Base-by-base conservation (phyloP, 2,888 invertebrate genomes). In the Heteromyza rotundicornis region DNA sequence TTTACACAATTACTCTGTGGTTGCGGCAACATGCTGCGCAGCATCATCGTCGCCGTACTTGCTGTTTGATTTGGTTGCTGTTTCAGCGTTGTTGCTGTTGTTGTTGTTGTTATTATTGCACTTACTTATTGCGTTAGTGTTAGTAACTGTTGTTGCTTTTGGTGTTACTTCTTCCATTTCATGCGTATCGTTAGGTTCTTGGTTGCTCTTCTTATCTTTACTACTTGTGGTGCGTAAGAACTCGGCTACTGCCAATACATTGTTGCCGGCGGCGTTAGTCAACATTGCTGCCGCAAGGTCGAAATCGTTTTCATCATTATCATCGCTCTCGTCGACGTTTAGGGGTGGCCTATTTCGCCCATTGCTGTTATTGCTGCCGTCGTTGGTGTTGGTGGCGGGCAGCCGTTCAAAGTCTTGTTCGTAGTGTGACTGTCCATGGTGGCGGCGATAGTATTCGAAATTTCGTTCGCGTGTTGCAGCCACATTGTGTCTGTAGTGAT, bases 251-350 rank as follows among this genome's bases (percentile, higher is more conserved):
- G n/a, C n/a, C n/a, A n/a, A n/a, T n/a, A n/a, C 24, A 35, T 17
- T 52, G 32, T 24, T 52, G n/a, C 3, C 27, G n/a, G 20, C 50
- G n/a, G n/a, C 40, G 14, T 40, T 40, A 3, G 17, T 8, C 50
- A 50, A 47, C 50, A 62, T 58, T 58, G 12, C 50, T 7, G n/a
- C 54, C n/a, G 40, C 35, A 24, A 36, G 32, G 14, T 59, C 35
- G 52, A 58, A 40, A 17, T 50, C 56, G 27, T 59, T 23, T 27
- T 56, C 65, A 52, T 60, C 35, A 20, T 61, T 57, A 24, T 49
- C 59, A 20, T 61, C 54, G 32, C 56, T 73, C 62, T 76, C 77
- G 64, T 75, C 75, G 56, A 73, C 69, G 64, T 68, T 70, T 65
- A 75, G 74, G 23, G 74, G 72, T 54, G 67, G 72, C 3, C 50